Evolutionary conservation across 2,888 invertebrate species (phyloP), one percentile per base, ranked within the genome.

Genomic region (Hirtodrosophila duncani): DNA sequence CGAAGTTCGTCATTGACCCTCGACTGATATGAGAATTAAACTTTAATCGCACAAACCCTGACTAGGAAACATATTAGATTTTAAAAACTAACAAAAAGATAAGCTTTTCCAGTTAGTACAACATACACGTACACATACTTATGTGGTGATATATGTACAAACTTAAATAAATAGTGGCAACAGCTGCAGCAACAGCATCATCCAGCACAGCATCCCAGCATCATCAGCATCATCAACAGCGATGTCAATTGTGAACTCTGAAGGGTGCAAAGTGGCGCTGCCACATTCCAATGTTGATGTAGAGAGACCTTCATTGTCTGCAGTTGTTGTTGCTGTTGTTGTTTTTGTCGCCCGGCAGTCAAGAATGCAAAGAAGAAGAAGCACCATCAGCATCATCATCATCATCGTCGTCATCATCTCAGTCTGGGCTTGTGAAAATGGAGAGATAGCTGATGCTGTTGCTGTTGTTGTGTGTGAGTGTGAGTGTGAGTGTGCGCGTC

Each of bases 291-390:
- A 63, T 48, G 57, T 33, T 41, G 41, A 39, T 10, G 20, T n/a
- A n/a, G 17, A 9, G 26, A 41, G 44, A 56, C 52, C 18, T 52
- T 43, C 38, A 39, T 37, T 60, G 51, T 56, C 49, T 60, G 46
- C 43, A 43, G 43, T 38, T 45, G 43, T 31, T 21, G 41, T 42
- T 43, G 30, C 21, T 45, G 23, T 26, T 42, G 31, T 30, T 18
- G 37, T 14, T 46, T 45, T 27, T 45, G 48, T 30, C 31, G 38
- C 64, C 58, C 58, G 63, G 49, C 63, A 53, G 61, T 70, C 44
- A 75, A 79, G 75, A 75, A 72, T 74, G 64, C 61, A 38, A 43
- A 43, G 68, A 67, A 53, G 64, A 60, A 50, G 57, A 65, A 63
- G 57, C 49, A 52, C 55, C 55, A 31, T 55, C 26, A 17, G 43